These are phyloP conservation scores for Bradynema listronoti DNA, from an alignment of 1,140 invertebrate species.

Conservation along the genomic window DNA sequence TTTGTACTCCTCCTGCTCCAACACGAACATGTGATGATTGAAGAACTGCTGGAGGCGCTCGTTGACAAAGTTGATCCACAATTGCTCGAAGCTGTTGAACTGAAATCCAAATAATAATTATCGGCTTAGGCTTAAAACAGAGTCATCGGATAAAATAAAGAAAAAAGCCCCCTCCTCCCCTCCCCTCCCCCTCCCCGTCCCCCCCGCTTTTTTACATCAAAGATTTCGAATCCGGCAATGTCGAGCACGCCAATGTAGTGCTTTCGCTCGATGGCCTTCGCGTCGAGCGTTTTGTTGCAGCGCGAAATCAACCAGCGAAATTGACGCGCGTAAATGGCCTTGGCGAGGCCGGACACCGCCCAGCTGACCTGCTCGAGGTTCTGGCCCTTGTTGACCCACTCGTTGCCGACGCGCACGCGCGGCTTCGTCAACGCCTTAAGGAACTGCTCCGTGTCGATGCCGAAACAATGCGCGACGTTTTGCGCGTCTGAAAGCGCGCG, in stretches of 20 bases:
- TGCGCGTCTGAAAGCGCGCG: conserved; percentile 57
- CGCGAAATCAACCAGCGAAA: conserved; percentile 65
- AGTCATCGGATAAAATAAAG: background rate
- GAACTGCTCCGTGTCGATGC: conserved; percentile 64
- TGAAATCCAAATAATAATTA: no score
- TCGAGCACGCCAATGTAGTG: conserved; percentile 81
- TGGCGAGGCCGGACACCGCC: conserved; percentile 64
- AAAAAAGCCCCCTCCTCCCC: background rate
- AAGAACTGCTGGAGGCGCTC: conserved; percentile 99
- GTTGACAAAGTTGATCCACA: conserved; percentile 99
- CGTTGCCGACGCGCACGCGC: conserved; percentile 64
- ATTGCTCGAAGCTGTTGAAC: conserved; percentile 98
- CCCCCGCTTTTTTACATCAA: conserved; percentile 72
- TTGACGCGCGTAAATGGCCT: conserved; percentile 65
- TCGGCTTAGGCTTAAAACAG: no score
- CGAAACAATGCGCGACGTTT: conserved; percentile 63
- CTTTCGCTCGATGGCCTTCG: conserved; percentile 61
- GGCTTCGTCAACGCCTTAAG: conserved; percentile 65
- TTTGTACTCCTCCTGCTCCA: conserved; percentile 99
- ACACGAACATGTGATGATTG: conserved; percentile 97
- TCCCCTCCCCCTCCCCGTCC: background rate
- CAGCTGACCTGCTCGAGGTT: conserved; percentile 70
- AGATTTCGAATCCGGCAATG: conserved; percentile 99
- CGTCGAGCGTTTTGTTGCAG: conserved; percentile 66
- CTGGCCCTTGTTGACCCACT: conserved; percentile 66